phyloP scores from a whole-genome alignment of 2,797 vertebrate genomes.

The Chiloscyllium punctatum region DNA sequence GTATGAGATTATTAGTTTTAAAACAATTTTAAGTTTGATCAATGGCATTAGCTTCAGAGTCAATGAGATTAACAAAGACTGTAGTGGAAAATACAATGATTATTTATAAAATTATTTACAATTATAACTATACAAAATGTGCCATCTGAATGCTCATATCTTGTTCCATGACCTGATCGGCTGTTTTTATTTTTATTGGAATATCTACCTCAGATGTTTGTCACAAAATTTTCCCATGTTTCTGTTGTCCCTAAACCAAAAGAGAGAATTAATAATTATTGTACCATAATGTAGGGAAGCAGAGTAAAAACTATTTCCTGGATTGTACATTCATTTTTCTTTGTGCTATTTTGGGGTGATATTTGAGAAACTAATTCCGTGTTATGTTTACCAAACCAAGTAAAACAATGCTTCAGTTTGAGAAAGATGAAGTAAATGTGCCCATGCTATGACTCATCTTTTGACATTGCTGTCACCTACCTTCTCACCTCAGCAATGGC shows the following conservation, averaged over 20 bases:
- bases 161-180: not conserved
- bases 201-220: slow-evolving; percentile 41
- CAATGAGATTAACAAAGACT: not conserved
- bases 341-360: not conserved
- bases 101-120: slow-evolving; percentile 5
- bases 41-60: not conserved
- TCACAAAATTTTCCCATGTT: slow-evolving; percentile 28
- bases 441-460: slow-evolving; percentile 3
- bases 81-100: not conserved
- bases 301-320: not conserved
- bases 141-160: slow-evolving; percentile 32
- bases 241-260: not conserved
- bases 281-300: not conserved
- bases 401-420: not conserved
- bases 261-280: slow-evolving; percentile 11
- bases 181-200: slow-evolving; percentile 30
- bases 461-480: not conserved
- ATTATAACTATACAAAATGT: not conserved
- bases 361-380: not conserved
- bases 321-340: slow-evolving; percentile 18
- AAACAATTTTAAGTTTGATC: not conserved
- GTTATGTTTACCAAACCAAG: not conserved
- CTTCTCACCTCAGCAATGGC: not conserved
- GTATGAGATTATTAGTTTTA: not conserved
- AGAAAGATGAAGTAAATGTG: not conserved